Conservation (phyloP, 2,113 vertebrate genomes). For the Felis catus region F.catus_Fca126_mat1.0 CM031426.1:45848001-45848500, state of each 20-base stretch:
- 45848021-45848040: not conserved
- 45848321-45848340: too few species aligned
- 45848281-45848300: not conserved
- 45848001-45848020: not conserved
- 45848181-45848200: not conserved
- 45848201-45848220: not conserved
- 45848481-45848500: too few species aligned
- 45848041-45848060: not conserved
- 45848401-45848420: too few species aligned
- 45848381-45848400: too few species aligned
- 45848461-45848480: too few species aligned
- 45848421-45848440: too few species aligned
- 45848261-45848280: not conserved
- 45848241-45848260: not conserved
- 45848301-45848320: not conserved
- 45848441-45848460: too few species aligned
- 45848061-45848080: not conserved
- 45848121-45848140: not conserved
- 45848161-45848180: not conserved
- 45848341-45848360: too few species aligned
- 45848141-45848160: not conserved
- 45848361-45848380: too few species aligned
- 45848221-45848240: not conserved
- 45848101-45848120: constrained; percentile 1
- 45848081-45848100: not conserved